Percentiles rank a stretch among this genome's conserved stretches.
Conservation (phyloP, 2,888 invertebrate genomes). For the Nomada goodeniana region DNA sequence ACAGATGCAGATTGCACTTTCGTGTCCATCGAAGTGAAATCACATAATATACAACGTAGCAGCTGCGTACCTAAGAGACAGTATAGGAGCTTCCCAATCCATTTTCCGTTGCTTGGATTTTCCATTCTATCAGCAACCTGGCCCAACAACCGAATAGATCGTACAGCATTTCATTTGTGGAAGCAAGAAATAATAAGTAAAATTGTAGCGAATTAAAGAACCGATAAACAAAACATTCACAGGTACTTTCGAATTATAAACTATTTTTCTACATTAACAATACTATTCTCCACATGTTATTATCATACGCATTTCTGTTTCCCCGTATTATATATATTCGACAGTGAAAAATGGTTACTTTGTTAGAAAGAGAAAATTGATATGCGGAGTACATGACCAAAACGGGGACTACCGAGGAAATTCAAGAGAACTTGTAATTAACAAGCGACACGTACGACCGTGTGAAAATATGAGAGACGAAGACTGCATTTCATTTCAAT, state of each 20-base stretch:
- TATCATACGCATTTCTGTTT: too few species aligned
- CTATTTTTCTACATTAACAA: not conserved
- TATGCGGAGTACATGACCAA: too few species aligned
- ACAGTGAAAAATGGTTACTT: too few species aligned
- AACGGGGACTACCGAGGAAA: too few species aligned
- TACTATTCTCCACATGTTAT: not conserved
- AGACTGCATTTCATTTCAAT: too few species aligned
- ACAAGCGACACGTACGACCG: too few species aligned
- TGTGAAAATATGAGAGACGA: too few species aligned
- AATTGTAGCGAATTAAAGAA: not conserved
- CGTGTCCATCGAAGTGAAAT: slow-evolving; percentile 48
- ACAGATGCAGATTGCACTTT: slow-evolving; percentile 56
- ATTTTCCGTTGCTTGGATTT: slow-evolving; percentile 61
- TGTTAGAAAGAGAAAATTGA: too few species aligned
- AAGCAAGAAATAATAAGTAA: not conserved
- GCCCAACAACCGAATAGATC: not conserved
- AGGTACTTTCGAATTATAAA: too few species aligned
- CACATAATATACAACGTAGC: slow-evolving; percentile 48
- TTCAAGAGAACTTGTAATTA: too few species aligned
- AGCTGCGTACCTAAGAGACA: slow-evolving; percentile 57
- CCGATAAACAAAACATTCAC: not conserved
- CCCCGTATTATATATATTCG: too few species aligned
- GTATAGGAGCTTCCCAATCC: slow-evolving; percentile 55
- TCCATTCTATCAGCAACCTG: slow-evolving; percentile 25
- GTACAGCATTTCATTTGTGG: not conserved